Evolutionary conservation across 2,888 invertebrate genomes (phyloP).

Genomic region (Colostygia pectinataria): DNA sequence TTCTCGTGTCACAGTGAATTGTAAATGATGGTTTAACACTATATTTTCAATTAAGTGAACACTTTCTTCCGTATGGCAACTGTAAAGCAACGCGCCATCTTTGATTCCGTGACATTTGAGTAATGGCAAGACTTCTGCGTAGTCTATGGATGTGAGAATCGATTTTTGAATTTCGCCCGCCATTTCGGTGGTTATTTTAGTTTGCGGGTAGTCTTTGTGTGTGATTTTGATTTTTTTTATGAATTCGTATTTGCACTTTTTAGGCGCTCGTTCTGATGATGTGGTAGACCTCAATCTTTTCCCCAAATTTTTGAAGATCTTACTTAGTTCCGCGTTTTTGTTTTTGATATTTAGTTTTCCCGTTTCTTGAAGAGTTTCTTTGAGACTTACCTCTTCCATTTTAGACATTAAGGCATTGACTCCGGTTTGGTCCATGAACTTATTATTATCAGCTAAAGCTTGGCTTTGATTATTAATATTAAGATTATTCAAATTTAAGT

Average conservation of each 20-base stretch:
- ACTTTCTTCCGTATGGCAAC: constrained; percentile 49
- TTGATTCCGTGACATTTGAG: constrained; percentile 57
- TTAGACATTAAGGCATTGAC: no score
- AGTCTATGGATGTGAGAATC: constrained; percentile 41
- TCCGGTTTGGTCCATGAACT: no score
- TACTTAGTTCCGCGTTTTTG: no score
- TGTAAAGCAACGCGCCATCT: constrained; percentile 52
- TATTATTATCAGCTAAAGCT: no score
- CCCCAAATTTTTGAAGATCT: not conserved
- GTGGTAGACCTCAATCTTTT: not conserved
- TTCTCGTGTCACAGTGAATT: not conserved
- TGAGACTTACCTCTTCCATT: no score
- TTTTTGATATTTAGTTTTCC: no score
- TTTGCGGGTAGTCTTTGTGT: constrained; percentile 32
- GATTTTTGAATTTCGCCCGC: constrained; percentile 34
- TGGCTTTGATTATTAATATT: no score
- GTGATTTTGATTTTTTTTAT: constrained; percentile 33
- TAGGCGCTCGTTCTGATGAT: not conserved
- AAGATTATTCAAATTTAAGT: no score
- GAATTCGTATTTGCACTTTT: constrained; percentile 10
- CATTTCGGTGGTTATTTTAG: constrained; percentile 26
- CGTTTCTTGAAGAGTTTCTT: no score
- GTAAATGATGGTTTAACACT: constrained; percentile 5
- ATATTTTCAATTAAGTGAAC: constrained; percentile 22
- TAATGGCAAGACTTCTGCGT: constrained; percentile 40